Conservation (phyloP, 2,888 invertebrate species). For the Eupithecia vulgata region DNA sequence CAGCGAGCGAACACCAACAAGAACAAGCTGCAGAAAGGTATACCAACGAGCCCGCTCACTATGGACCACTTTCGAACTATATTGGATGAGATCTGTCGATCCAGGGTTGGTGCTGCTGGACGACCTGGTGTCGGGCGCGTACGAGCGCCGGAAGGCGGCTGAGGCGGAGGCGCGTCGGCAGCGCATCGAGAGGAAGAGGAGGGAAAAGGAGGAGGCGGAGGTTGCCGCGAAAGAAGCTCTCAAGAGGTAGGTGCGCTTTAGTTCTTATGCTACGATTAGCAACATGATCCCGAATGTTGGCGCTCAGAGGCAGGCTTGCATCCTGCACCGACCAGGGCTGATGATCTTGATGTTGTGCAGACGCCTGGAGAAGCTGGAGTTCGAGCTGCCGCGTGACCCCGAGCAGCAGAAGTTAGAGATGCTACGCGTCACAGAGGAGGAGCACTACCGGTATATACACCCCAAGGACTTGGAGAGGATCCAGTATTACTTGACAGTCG, state of each 20-base stretch:
- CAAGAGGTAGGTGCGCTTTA: slow-evolving; percentile 63
- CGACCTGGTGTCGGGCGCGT: slow-evolving; percentile 85
- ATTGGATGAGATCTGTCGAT: not conserved
- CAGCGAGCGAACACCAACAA: slow-evolving; percentile 63
- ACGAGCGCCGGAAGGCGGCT: slow-evolving; percentile 70
- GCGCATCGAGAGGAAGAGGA: slow-evolving; percentile 65
- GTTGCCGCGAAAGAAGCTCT: slow-evolving; percentile 65
- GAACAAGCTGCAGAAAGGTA: slow-evolving; percentile 70
- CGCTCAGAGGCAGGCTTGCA: not conserved
- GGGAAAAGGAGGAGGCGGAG: slow-evolving; percentile 65
- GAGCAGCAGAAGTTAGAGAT: slow-evolving; percentile 86
- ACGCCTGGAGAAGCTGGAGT: slow-evolving; percentile 78
- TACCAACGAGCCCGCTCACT: not conserved
- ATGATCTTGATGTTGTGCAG: slow-evolving; percentile 57
- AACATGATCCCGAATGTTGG: not conserved
- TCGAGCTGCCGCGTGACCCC: slow-evolving; percentile 85
- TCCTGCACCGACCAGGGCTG: not conserved
- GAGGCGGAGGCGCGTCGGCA: slow-evolving; percentile 65
- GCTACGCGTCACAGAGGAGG: slow-evolving; percentile 74
- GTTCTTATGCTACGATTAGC: not conserved
- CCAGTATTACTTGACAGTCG: slow-evolving; percentile 81
- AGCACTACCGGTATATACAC: slow-evolving; percentile 77
- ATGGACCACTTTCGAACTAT: not conserved
- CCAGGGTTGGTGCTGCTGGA: slow-evolving; percentile 79
- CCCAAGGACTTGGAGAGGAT: slow-evolving; percentile 83